Evolutionary conservation across 2,888 invertebrate species (phyloP).

Genomic region (Drosophila eohydei): DNA sequence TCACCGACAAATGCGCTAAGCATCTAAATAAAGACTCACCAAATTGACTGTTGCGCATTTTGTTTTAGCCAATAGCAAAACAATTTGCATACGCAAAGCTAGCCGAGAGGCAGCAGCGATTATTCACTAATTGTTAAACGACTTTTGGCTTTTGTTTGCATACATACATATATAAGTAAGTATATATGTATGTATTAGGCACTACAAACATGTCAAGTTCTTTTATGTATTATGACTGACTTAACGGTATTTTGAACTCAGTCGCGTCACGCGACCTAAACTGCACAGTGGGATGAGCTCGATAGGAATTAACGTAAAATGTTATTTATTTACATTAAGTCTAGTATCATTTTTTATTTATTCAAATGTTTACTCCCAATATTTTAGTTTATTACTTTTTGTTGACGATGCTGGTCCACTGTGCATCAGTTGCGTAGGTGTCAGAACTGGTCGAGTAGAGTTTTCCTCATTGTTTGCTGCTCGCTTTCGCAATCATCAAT

Average conservation of each 20-base stretch:
- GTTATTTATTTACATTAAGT: background rate
- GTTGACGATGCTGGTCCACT: constrained; percentile 8
- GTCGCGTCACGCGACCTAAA: constrained; percentile 29
- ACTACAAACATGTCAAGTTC: constrained; percentile 40
- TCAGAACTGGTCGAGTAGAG: constrained; percentile 36
- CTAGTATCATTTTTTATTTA: background rate
- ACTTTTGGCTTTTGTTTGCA: constrained; percentile 34
- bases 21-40: constrained; percentile 62
- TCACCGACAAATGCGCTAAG: constrained; percentile 39
- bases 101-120: constrained; percentile 18
- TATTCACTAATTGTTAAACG: constrained; percentile 40
- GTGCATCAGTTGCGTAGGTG: constrained; percentile 34
- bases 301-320: background rate
- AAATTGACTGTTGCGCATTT: constrained; percentile 62
- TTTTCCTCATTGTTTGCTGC: constrained; percentile 26
- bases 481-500: constrained; percentile 13
- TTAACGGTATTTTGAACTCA: constrained; percentile 44
- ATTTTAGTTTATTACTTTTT: background rate
- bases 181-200: constrained; percentile 5
- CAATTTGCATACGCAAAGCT: constrained; percentile 57
- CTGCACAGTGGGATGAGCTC: constrained; percentile 26
- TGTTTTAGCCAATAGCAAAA: constrained; percentile 40
- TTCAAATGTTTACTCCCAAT: background rate
- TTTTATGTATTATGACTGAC: constrained; percentile 23
- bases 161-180: background rate